Evolutionary conservation across 64 coral and sea anemone genomes (phyloP), one percentile per base, ranked within the genome.

Genomic region (Pocillopora verrucosa): DNA sequence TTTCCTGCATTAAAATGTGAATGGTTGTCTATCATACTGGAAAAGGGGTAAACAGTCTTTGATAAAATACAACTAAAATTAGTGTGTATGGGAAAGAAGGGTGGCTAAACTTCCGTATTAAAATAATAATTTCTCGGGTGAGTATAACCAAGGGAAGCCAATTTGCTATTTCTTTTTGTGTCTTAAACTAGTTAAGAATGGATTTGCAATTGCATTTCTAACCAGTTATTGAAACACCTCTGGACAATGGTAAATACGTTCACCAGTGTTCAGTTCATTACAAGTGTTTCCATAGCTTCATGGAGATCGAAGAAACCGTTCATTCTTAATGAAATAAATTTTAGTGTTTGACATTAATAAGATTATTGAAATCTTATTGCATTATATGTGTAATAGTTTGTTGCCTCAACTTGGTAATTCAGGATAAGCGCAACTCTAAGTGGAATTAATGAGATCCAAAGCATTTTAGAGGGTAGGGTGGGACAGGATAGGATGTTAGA

Each of bases 111-210:
- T 51, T 51, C 7, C 41, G 1, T 51, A 7, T 51, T 4, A 51
- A 51, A 4, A 7, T 51, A 51, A 51, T 51, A 4, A 51, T 51
- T 51, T 72, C 64, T 20, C 82, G 82, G 82, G 82, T 85, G 82
- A 85, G 82, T 85, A 85, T 85, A 25, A 37, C 36, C 64, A 85
- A 85, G 65, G 82, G 82, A 85, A 85, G 82, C 82, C 82, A 85
- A 38, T 85, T 85, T 19, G 59, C 11, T 13, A 35, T 22, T 84
- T 41, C 3, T 24, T 10, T 24, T 36, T 13, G 12, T 1, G 1
- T 34, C 1, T n/a, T 57, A 59, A 59, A 58, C 56, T 59, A 19
- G 35, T 41, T 37, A 11, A 73, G 65, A 69, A 69, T 63, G 16
- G 24, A 69, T 10, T n/a, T n/a, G 22, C 3, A 69, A 9, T 69